Evolutionary conservation across 2,888 invertebrate species (phyloP).

Genomic region (Tineola bisselliella): DNA sequence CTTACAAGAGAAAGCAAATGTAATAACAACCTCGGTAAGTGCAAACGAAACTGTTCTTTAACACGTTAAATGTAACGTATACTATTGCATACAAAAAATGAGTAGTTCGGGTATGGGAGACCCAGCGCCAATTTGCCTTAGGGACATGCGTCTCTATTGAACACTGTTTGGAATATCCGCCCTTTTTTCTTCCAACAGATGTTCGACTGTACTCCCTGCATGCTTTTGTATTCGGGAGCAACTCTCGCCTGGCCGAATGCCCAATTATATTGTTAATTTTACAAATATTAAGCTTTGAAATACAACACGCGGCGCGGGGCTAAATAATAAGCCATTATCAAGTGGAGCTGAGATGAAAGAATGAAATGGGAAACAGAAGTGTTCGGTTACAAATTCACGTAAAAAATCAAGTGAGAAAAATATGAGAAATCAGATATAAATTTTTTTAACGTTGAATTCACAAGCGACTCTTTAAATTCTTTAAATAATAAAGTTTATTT

Average conservation of each 20-base stretch:
- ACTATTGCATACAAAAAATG: slow-evolving; percentile 10
- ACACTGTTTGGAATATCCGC: slow-evolving; percentile 61
- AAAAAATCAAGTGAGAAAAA: not conserved
- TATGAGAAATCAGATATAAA: not conserved
- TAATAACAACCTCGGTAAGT: slow-evolving; percentile 19
- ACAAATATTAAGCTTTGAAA: slow-evolving; percentile 60
- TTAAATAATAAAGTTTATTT: too few species aligned
- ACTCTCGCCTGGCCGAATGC: slow-evolving; percentile 35
- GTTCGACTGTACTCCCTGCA: slow-evolving; percentile 18
- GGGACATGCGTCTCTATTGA: slow-evolving; percentile 55
- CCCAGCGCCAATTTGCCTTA: slow-evolving; percentile 30
- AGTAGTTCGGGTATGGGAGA: not conserved
- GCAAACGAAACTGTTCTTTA: slow-evolving; percentile 23
- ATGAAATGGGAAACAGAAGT: slow-evolving; percentile 19
- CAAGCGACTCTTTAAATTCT: too few species aligned
- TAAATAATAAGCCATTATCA: slow-evolving; percentile 59
- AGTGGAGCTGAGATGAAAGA: not conserved
- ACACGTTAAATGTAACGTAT: slow-evolving; percentile 14
- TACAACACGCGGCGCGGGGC: slow-evolving; percentile 47
- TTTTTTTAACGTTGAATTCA: not conserved
- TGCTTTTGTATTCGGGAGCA: not conserved
- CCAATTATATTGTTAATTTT: slow-evolving; percentile 69
- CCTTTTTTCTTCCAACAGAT: slow-evolving; percentile 60
- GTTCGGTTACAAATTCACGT: slow-evolving; percentile 12
- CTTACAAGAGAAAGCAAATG: slow-evolving; percentile 20